Conservation (phyloP, 1,140 invertebrate species). For the Drosophila tristis region DNA sequence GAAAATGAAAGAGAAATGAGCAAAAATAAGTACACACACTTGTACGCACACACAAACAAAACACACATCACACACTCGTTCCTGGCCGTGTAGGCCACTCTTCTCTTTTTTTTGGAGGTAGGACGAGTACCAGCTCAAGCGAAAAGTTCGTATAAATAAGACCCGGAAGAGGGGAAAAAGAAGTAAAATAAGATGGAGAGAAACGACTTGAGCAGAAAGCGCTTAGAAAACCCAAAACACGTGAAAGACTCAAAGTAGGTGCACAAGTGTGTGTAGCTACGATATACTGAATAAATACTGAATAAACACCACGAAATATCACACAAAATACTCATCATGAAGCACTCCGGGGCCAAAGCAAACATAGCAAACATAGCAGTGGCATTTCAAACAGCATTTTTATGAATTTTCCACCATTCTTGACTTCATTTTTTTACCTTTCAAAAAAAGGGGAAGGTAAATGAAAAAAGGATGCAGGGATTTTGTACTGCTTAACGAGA, state of each 20-base stretch:
- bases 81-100: slow-evolving; percentile 28
- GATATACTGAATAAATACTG: slow-evolving; percentile 72
- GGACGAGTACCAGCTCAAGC: slow-evolving; percentile 35
- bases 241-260: slow-evolving; percentile 21
- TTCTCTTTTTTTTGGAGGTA: slow-evolving; percentile 23
- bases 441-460: slow-evolving; percentile 9
- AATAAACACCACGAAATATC: slow-evolving; percentile 23
- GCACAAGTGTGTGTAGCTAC: slow-evolving; percentile 42
- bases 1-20: slow-evolving; percentile 69
- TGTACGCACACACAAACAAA: slow-evolving; percentile 10
- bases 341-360: background rate
- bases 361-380: slow-evolving; percentile 50
- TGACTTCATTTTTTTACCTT: slow-evolving; percentile 72
- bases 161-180: slow-evolving; percentile 14
- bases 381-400: slow-evolving; percentile 62
- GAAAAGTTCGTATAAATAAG: slow-evolving; percentile 55
- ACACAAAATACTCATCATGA: slow-evolving; percentile 23
- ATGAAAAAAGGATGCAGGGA: background rate
- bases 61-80: slow-evolving; percentile 7
- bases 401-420: slow-evolving; percentile 31
- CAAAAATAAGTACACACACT: slow-evolving; percentile 58
- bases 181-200: background rate
- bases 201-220: slow-evolving; percentile 12
- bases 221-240: slow-evolving; percentile 27
- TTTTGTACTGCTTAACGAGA: background rate